Evolutionary conservation across 1,140 invertebrate species (phyloP), one percentile per base, ranked within the genome.

Genomic region (Panonychus citri): DNA sequence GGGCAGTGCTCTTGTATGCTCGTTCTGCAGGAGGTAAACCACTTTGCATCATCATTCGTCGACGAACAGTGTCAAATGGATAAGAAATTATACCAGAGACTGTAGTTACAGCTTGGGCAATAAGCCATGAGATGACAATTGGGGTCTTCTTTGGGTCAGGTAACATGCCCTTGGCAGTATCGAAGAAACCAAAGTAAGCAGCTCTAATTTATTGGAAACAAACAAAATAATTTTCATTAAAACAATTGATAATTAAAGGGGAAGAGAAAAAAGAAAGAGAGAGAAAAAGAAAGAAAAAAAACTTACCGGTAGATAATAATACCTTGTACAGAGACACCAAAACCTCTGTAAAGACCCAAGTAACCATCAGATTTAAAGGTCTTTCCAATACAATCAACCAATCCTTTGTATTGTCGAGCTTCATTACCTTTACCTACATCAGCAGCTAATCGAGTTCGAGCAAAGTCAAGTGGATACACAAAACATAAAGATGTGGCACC

Each of bases 391-490:
- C 88, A 91, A 75, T 93, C 82, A 54, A 78, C 76, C 59, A 91
- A 74, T 62, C 88, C 88, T 64, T 70, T 78, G 76, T 87, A 94
- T 69, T 91, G 82, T 66, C 88, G 79, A 65, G 80, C 76, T 46
- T 74, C 79, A n/a, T 75, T 76, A 42, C 74, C 77, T 68, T 87
- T 90, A 61, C 84, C 84, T 61, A 85, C 77, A 71, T 88, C 84
- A 66, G 81, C 83, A 67, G 78, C 83, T 66, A 87, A 76, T 65
- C 90, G 79, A 60, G 91, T 96, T 76, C 91, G 77, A 62, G 85
- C 85, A 73, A 89, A 91, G 73, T 94, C 89, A 48, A 94, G 75
- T 48, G 89, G 88, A 72, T 95, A 95, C 61, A 95, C 88, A 71
- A 94, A 89, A 71, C 82, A 81, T 37, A 94, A 76, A 19, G 89